phyloP scores from a whole-genome alignment of 2,113 vertebrate species.

The Nothobranchius kuhntae region DNA sequence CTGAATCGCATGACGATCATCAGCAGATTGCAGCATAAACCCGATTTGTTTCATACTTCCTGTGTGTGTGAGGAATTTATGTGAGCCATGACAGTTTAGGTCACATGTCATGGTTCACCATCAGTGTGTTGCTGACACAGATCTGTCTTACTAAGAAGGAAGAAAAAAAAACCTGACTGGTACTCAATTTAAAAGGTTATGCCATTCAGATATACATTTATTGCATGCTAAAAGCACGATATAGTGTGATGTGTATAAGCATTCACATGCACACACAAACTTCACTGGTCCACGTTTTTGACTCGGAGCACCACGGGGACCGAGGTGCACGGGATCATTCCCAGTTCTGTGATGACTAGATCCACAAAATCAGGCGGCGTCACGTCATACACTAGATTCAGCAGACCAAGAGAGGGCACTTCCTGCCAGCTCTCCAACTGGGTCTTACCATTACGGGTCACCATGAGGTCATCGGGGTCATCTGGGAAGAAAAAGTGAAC shows the following conservation, averaged over 20 bases:
- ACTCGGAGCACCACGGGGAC: conserved; percentile 96
- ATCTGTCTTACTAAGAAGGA: neutral
- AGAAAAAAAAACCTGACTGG: conserved; percentile 38
- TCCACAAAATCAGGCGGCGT: conserved; percentile 96
- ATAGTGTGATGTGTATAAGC: conserved; percentile 40
- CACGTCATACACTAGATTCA: conserved; percentile 97
- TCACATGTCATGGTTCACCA: conserved; percentile 10
- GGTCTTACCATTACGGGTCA: conserved; percentile 84
- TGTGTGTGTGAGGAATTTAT: conserved; percentile 2
- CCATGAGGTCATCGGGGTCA: conserved; percentile 92
- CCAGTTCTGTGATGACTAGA: conserved; percentile 96
- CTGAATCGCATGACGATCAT: neutral
- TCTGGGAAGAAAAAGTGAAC: conserved; percentile 72
- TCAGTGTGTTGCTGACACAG: neutral
- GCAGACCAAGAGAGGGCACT: conserved; percentile 82
- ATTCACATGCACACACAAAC: conserved; percentile 24
- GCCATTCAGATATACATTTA: conserved; percentile 75
- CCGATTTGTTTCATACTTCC: neutral
- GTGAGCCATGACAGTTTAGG: conserved; percentile 8
- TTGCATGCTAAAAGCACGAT: conserved; percentile 73
- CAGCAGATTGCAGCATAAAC: conserved; percentile 1
- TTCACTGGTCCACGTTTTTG: conserved; percentile 92
- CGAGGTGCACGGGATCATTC: conserved; percentile 98
- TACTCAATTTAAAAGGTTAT: conserved; percentile 58
- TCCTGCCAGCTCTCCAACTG: conserved; percentile 87